Evolutionary conservation across 2,113 vertebrate genomes (phyloP), one percentile per base, ranked within the genome.

Genomic region (Brachirus orientalis): DNA sequence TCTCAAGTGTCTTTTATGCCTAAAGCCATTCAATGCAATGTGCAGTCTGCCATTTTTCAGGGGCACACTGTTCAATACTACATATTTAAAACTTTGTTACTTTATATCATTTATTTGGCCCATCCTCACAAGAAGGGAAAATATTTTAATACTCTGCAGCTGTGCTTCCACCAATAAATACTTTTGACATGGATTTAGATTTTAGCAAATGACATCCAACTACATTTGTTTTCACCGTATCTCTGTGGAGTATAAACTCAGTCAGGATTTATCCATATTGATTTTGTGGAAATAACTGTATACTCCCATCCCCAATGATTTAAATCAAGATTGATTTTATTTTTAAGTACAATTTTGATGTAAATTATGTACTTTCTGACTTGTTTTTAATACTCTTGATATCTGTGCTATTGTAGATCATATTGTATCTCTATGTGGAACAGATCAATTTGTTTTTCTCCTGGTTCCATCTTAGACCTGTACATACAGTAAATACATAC

Each of bases 91-190:
- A 11, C 12, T n/a, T n/a, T 43, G 38, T 43, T 11, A n/a, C 36
- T 20, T 6, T 19, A 18, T n/a, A 22, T 43, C 40, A 33, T 43
- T 43, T 56, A 14, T 18, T 10, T 55, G 19, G 67, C 38, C 33
- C 35, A 1, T 52, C 53, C 38, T 60, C 51, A 63, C 37, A 20
- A 51, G 52, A 78, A 69, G 36, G 63, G 63, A 67, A 79, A 17
- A 11, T 56, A 6, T 37, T 6, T 61, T 56, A 28, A 28, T 28
- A 28, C 58, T 18, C 33, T 35, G 19, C 57, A 58, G 47, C 45
- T 38, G 76, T 75, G 82, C 82, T 90, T 87, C 77, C 79, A 77
- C 28, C 28, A 28, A 28, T 28, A 28, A 28, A 28, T 28, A 28
- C 28, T 6, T 28, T 28, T 28, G 28, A 28, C 22, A 28, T 2